phyloP scores from a whole-genome alignment of 2,888 invertebrate genomes.

The Microctonus brassicae region DNA sequence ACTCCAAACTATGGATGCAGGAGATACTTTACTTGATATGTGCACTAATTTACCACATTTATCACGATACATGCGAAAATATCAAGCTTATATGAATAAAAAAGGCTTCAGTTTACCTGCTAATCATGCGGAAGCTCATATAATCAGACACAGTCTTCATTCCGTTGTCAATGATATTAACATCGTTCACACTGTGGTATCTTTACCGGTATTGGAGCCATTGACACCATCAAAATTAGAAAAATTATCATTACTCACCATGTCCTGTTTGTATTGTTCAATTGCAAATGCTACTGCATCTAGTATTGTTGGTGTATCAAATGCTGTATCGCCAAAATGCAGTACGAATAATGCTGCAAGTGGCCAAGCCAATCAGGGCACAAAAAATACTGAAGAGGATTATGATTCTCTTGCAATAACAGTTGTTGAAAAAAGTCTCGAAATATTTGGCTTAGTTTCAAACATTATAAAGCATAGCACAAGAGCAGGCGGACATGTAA shows the following conservation, averaged over 20 bases:
- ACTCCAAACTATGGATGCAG: slow-evolving; percentile 86
- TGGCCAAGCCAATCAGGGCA: slow-evolving; percentile 43
- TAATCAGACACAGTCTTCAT: slow-evolving; percentile 81
- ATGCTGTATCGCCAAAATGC: slow-evolving; percentile 74
- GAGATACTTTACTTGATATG: slow-evolving; percentile 84
- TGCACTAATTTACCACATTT: slow-evolving; percentile 83
- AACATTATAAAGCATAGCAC: slow-evolving; percentile 87
- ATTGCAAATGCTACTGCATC: slow-evolving; percentile 79
- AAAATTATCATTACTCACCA: slow-evolving; percentile 85
- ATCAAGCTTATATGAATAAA: slow-evolving; percentile 76
- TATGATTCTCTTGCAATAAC: slow-evolving; percentile 84
- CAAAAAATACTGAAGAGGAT: slow-evolving; percentile 77
- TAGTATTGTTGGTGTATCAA: slow-evolving; percentile 74
- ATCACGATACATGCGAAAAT: slow-evolving; percentile 75
- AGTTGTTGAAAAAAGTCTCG: slow-evolving; percentile 89
- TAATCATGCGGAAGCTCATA: slow-evolving; percentile 81
- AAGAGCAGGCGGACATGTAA: slow-evolving; percentile 88
- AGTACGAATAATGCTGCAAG: slow-evolving; percentile 62
- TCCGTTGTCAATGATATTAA: slow-evolving; percentile 87
- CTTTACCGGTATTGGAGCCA: slow-evolving; percentile 90
- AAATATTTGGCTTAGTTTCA: slow-evolving; percentile 86
- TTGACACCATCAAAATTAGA: slow-evolving; percentile 86
- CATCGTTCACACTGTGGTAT: slow-evolving; percentile 85
- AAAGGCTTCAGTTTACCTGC: slow-evolving; percentile 78
- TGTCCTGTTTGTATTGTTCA: slow-evolving; percentile 86